Conservation (phyloP, 2,888 invertebrate genomes). For the Drosophila austrosaltans region DNA sequence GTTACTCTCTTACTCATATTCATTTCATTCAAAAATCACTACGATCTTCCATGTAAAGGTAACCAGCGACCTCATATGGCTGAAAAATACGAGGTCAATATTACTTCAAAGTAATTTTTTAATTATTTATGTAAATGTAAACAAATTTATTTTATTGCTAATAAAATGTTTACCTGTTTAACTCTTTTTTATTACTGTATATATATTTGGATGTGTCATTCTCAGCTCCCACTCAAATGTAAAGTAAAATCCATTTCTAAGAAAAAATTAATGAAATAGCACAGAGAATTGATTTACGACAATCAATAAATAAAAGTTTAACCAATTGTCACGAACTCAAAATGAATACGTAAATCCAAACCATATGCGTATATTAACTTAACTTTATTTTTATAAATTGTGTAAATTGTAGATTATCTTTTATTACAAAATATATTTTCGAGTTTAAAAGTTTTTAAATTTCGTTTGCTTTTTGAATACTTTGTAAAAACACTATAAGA, state of each 20-base stretch:
- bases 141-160: not conserved
- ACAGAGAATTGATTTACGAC: slow-evolving; percentile 3
- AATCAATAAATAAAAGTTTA: not conserved
- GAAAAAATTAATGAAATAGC: not conserved
- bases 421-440: too few species aligned
- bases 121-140: not conserved
- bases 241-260: not conserved
- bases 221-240: not conserved
- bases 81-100: not conserved
- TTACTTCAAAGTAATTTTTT: not conserved
- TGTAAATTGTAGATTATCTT: too few species aligned
- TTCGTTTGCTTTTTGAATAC: too few species aligned
- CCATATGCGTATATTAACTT: not conserved
- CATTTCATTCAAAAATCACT: too few species aligned
- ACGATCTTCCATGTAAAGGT: too few species aligned
- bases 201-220: not conserved
- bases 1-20: too few species aligned
- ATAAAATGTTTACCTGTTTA: not conserved
- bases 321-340: not conserved
- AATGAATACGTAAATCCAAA: not conserved
- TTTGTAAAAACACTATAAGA: too few species aligned
- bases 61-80: too few species aligned
- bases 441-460: too few species aligned
- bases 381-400: too few species aligned
- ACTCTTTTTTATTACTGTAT: too few species aligned